Conservation (phyloP, 2,797 vertebrate species). For the Pogonophryne albipinna region DNA sequence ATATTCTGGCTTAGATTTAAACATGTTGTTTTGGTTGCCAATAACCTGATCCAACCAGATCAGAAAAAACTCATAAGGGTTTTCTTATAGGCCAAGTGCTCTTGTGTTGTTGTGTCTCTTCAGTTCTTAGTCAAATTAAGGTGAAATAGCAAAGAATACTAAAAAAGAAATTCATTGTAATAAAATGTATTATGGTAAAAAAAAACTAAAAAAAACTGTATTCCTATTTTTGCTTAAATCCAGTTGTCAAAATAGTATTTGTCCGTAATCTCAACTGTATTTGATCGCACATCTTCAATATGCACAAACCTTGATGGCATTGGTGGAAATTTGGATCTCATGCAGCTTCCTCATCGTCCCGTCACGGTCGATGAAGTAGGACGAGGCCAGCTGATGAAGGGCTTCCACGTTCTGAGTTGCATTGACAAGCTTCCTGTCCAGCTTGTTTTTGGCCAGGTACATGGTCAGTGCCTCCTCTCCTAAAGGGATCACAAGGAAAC, state of each 20-base stretch:
- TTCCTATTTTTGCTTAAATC: background rate
- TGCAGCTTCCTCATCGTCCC: conserved; percentile 99
- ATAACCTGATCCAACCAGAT: background rate
- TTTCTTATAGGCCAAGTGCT: background rate
- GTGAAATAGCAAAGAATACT: background rate
- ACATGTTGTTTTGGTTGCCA: background rate
- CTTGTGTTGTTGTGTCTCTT: background rate
- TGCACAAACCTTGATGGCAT: conserved; percentile 94
- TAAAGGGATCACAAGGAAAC: conserved; percentile 63
- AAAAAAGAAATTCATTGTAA: background rate
- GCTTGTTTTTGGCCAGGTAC: conserved; percentile 98
- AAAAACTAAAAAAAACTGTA: background rate
- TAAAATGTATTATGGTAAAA: background rate
- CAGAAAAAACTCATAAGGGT: background rate
- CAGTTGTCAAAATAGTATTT: background rate
- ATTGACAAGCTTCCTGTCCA: conserved; percentile 95
- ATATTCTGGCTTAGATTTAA: background rate
- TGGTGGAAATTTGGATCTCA: conserved; percentile 98
- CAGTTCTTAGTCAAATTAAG: background rate
- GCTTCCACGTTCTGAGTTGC: conserved; percentile 97
- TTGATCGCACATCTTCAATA: background rate
- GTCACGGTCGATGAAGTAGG: conserved; percentile 98
- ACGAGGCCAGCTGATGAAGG: conserved; percentile 97
- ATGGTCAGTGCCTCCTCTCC: conserved; percentile 99
- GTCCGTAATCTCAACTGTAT: background rate